Base-by-base conservation (phyloP, 2,888 invertebrate genomes). In the Notocelia uddmanniana region DNA sequence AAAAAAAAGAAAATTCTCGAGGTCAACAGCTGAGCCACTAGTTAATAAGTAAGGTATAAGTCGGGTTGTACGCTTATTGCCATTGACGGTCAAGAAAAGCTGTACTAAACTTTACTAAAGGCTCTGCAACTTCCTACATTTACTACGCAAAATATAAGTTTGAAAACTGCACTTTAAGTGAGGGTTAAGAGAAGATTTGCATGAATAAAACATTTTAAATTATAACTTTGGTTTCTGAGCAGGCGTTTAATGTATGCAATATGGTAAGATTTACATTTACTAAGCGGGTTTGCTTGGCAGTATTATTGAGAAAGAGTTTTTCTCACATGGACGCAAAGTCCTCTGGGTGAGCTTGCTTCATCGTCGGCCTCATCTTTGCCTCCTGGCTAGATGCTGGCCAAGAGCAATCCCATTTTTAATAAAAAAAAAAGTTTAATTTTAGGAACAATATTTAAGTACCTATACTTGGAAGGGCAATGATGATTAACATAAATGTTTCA, bases 141-240 rank as follows among this genome's bases (percentile, higher is more conserved):
- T 34, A 52, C 63, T n/a, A 54, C n/a, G 37, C 52, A 64, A 64
- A 64, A 34, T 37, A 37, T 21, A 54, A 64, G 21, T 54, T 54
- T 37, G 54, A 26, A 64, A 64, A 64, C 48, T 34, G 34, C 64
- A 64, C 64, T 64, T 64, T 23, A 55, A 54, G 52, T 64, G 21
- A 21, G 64, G 64, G 64, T 52, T 64, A 64, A 64, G 34, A 50
- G 63, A 52, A 21, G 64, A 64, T 64, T 64, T 64, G 64, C 64
- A 64, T 64, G 64, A 64, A 64, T 64, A 64, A 64, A 64, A 64
- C 64, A 64, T 64, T 64, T 64, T 23, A 64, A 64, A 64, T 64
- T 64, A 54, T 64, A 64, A 64, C 52, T 64, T 64, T 52, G 64
- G 37, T 64, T 48, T 64, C 52, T 21, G 34, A 54, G 48, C 50